These are phyloP conservation scores for Leptura quadrifasciata DNA, from an alignment of 2,888 invertebrate genomes.

Conservation along the genomic window DNA sequence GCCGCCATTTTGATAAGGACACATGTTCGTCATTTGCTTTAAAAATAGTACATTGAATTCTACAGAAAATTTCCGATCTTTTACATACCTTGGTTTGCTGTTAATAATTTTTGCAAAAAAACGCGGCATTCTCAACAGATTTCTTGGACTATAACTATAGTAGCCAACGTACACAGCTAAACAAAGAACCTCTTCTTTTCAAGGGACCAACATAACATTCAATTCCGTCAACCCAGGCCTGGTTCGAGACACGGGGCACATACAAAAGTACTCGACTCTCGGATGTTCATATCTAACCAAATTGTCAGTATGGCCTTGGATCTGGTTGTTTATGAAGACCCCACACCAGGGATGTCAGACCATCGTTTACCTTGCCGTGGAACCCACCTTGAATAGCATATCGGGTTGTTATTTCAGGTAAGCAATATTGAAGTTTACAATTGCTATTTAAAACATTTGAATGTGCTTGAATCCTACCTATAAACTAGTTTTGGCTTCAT, in stretches of 20 bases:
- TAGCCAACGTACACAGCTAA: too few relatives aligned
- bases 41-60: too few relatives aligned
- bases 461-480: not conserved
- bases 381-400: slow-evolving; percentile 77
- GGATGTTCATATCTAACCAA: slow-evolving; percentile 75
- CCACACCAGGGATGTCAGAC: slow-evolving; percentile 83
- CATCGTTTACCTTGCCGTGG: slow-evolving; percentile 79
- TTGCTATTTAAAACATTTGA: too few relatives aligned
- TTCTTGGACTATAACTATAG: too few relatives aligned
- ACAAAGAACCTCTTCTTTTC: slow-evolving; percentile 41
- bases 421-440: slow-evolving; percentile 35
- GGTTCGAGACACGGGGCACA: slow-evolving; percentile 79
- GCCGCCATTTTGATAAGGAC: too few relatives aligned
- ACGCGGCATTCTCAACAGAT: too few relatives aligned
- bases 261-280: slow-evolving; percentile 75
- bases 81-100: too few relatives aligned
- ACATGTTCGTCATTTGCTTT: too few relatives aligned
- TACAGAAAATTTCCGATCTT: too few relatives aligned
- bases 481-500: not conserved
- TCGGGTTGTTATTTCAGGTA: slow-evolving; percentile 84
- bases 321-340: slow-evolving; percentile 82
- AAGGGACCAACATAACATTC: slow-evolving; percentile 80
- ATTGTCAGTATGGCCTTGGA: slow-evolving; percentile 80
- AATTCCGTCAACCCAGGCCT: slow-evolving; percentile 84
- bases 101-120: too few relatives aligned